phyloP scores from a whole-genome alignment of 2,113 vertebrate genomes.

The Ailurus styani region DNA sequence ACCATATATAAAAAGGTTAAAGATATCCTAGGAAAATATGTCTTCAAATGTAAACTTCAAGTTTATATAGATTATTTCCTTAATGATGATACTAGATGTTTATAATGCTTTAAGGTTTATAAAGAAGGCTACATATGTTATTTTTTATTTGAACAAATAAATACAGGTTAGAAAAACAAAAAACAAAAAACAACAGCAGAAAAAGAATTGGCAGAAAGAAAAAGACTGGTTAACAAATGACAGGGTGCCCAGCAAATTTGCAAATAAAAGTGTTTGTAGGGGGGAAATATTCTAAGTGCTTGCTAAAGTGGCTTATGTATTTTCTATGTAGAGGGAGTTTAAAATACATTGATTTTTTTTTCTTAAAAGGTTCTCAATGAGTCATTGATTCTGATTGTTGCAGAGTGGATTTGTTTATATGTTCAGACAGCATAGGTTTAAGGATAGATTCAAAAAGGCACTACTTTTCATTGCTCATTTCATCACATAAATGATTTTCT shows the following conservation, averaged over 20 bases:
- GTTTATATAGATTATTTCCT: neutral
- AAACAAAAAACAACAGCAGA: too few species aligned
- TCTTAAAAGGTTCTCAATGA: conserved; percentile 47
- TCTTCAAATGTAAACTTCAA: neutral
- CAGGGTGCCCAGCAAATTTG: neutral
- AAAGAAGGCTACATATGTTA: neutral
- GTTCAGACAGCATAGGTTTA: neutral
- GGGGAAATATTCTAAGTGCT: neutral
- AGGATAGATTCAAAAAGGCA: neutral
- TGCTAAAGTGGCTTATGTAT: neutral
- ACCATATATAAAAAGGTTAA: neutral
- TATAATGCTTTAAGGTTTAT: neutral
- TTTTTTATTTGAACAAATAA: neutral
- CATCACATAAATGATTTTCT: neutral
- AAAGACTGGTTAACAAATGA: neutral
- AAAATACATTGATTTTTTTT: conserved; percentile 49
- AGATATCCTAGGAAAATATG: neutral
- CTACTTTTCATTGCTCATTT: neutral
- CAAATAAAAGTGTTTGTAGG: neutral
- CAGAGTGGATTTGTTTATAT: conserved; percentile 17
- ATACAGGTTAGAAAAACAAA: neutral
- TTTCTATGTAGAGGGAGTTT: neutral
- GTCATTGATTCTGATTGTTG: conserved; percentile 35
- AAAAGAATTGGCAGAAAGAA: too few species aligned
- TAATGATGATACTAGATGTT: neutral